Conservation (phyloP, 2,888 invertebrate genomes). For the Parnassius glacialis region DNA sequence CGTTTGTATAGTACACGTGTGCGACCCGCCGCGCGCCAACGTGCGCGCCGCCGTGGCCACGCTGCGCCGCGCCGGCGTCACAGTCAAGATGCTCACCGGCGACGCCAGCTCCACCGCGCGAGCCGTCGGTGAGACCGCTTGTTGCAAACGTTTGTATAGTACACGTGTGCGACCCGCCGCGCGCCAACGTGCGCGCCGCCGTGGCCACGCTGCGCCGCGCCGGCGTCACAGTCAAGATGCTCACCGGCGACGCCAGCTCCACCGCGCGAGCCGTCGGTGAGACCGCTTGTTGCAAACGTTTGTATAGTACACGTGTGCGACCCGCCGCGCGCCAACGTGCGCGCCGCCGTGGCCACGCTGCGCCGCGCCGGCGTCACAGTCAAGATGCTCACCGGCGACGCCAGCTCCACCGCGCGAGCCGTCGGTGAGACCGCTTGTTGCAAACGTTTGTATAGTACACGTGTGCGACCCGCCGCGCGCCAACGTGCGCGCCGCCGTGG, state of each 20-base stretch:
- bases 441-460: too few species aligned
- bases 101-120: slow-evolving; percentile 97
- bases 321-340: too few species aligned
- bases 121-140: slow-evolving; percentile 88
- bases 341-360: slow-evolving; percentile 90
- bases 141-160: slow-evolving; percentile 46
- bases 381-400: slow-evolving; percentile 99
- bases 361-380: slow-evolving; percentile 92
- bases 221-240: too few species aligned
- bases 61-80: slow-evolving; percentile 90
- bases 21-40: too few species aligned
- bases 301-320: too few species aligned
- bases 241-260: too few species aligned
- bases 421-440: slow-evolving; percentile 88
- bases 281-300: too few species aligned
- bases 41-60: slow-evolving; percentile 91
- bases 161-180: too few species aligned
- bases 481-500: slow-evolving; percentile 91
- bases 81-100: slow-evolving; percentile 98
- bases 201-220: too few species aligned
- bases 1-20: slow-evolving; percentile 88
- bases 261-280: too few species aligned
- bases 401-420: slow-evolving; percentile 96
- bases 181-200: too few species aligned
- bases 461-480: slow-evolving; percentile 98